Evolutionary conservation across 1,140 invertebrate species (phyloP).

Genomic region (Maniola jurtina): DNA sequence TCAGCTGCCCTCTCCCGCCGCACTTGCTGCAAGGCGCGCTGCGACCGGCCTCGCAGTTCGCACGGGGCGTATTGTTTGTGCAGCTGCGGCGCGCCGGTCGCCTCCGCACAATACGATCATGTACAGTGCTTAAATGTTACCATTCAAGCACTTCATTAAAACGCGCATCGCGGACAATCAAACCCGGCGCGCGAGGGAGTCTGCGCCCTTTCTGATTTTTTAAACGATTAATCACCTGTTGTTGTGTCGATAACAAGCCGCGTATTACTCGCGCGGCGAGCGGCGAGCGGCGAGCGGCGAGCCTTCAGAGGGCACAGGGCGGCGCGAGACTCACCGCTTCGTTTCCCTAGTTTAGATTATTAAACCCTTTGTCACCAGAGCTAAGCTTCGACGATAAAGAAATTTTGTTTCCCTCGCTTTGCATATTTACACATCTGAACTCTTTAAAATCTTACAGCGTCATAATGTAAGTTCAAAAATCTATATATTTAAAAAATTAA

Average conservation of each 20-base stretch:
- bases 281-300: too few species aligned
- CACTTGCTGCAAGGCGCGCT: not conserved
- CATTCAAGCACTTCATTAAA: constrained; percentile 56
- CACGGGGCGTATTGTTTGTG: constrained; percentile 43
- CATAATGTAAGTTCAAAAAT: not conserved
- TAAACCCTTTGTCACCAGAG: not conserved
- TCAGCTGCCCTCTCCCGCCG: too few species aligned
- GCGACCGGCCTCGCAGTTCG: too few species aligned
- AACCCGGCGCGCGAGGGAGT: too few species aligned
- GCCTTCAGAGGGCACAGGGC: too few species aligned
- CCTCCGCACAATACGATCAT: too few species aligned
- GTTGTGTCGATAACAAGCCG: too few species aligned
- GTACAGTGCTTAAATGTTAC: constrained; percentile 69
- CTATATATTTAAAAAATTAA: not conserved
- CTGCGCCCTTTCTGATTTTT: too few species aligned
- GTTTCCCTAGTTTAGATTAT: not conserved
- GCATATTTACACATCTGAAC: not conserved
- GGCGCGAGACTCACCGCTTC: not conserved
- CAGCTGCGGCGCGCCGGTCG: constrained; percentile 68
- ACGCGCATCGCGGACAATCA: constrained; percentile 4
- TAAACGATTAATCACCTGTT: too few species aligned
- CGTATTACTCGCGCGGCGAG: too few species aligned
- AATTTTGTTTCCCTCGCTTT: not conserved
- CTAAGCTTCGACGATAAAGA: too few species aligned
- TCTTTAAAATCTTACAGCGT: too few species aligned